Base-by-base conservation (phyloP, 2,888 invertebrate species). In the Periphyllus acericola region DNA sequence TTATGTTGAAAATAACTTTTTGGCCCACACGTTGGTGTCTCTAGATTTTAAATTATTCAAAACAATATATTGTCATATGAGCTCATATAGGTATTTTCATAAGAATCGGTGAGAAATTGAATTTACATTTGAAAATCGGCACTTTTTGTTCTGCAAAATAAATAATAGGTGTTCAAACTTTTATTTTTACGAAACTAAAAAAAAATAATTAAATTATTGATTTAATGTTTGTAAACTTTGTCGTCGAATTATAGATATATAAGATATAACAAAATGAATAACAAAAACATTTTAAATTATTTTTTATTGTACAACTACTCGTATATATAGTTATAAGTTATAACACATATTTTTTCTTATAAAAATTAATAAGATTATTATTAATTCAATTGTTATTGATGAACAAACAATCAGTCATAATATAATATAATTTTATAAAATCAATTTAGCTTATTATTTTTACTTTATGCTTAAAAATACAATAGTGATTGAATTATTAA, bases 301-400 rank as follows among this genome's bases (percentile, higher is more conserved):
- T 71, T 29, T 71, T 17, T 17, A 71, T 25, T 14, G 25, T 68
- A 5, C 6, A 60, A 21, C 9, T 52, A 36, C 36, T 36, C 3
- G 11, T 46, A 46, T 14, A 60, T 25, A 25, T 25, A 25, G 25
- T 60, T 60, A 60, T 60, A 32, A 9, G 32, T 25, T 29, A 11
- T 71, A 29, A 14, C n/a, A n/a, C n/a, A n/a, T n/a, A n/a, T 71
- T 32, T 71, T 32, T 29, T 29, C 9, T 29, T 29, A 32, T 32
- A 71, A 17, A 71, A 11, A 32, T 71, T 32, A 68, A 8, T 29
- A 32, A 9, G 34, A 66, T 66, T 19, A 80, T 80, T 66, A 40
- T 83, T 83, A 75, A 83, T 83, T 83, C 36, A 40, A 83, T 83
- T 83, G 72, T 83, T 74, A 74, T 40, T 66, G 83, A 75, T 76